Base-by-base conservation (phyloP, 2,113 vertebrate species). In the Scomber scombrus region DNA sequence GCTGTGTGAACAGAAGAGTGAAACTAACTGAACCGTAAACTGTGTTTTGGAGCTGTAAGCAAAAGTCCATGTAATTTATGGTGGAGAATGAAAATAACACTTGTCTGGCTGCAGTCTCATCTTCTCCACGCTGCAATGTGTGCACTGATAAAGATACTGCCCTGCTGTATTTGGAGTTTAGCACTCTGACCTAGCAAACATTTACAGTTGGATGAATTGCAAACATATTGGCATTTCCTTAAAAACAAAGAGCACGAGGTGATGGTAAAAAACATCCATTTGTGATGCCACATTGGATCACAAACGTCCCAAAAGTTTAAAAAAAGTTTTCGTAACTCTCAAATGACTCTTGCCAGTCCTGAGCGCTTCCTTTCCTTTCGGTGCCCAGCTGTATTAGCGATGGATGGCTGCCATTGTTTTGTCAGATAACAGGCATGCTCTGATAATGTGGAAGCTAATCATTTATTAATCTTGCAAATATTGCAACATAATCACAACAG, bases 391-490 rank as follows among this genome's bases (percentile, higher is more conserved):
- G 84, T 26, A 26, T 56, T 56, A 74, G 65, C 49, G 23, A 62
- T 83, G 76, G 54, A 51, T 68, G 70, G 45, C 47, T 57, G 55
- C 68, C 51, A 40, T 71, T 76, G 75, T 79, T 92, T 93, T 81
- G 93, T 79, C 79, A 93, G 93, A 92, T 89, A 92, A 89, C 93
- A 94, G 94, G 95, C 94, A 92, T 93, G 94, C 90, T 94, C 93
- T 88, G 93, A 94, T 94, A 95, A 95, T 89, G 93, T 92, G 92
- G 93, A 93, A 94, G 92, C 87, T 96, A 96, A 97, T 97, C 95
- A 96, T 95, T 95, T 95, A 95, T 96, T 97, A 97, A 97, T 96
- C 96, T 96, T 21, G 73, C 95, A 95, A 96, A 95, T 95, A 96
- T 92, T 94, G 94, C 94, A 86, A 94, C 93, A 91, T 96, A 96